Conservation (phyloP, 1,140 invertebrate species). For the Brachionus rubens region DNA sequence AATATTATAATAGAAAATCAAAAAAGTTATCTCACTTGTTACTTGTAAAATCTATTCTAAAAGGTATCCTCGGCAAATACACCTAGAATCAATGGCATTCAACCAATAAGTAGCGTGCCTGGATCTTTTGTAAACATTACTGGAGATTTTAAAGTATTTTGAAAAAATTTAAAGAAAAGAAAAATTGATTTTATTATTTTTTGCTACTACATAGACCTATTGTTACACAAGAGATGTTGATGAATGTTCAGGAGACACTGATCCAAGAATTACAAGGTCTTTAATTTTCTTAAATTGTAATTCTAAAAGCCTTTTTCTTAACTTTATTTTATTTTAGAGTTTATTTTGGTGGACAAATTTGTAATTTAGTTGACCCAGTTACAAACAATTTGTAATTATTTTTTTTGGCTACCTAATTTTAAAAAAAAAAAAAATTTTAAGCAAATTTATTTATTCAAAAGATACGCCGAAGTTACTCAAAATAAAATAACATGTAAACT, state of each 20-base stretch:
- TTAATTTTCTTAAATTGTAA: too few species aligned
- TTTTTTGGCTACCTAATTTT: background rate
- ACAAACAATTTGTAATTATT: background rate
- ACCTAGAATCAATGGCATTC: conserved; percentile 49
- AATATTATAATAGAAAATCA: too few species aligned
- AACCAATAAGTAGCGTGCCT: conserved; percentile 47
- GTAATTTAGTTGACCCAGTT: conserved; percentile 16
- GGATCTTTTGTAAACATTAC: conserved; percentile 48
- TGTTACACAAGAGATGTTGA: conserved; percentile 38
- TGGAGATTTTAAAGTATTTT: conserved; percentile 47
- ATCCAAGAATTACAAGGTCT: conserved; percentile 18
- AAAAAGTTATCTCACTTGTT: too few species aligned
- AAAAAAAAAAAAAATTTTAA: background rate
- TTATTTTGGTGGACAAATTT: conserved; percentile 37
- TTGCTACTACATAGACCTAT: too few species aligned
- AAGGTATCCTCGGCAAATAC: conserved; percentile 48
- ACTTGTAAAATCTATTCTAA: conserved; percentile 47
- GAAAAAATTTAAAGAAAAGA: background rate
- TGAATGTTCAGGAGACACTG: background rate
- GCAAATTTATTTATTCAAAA: background rate
- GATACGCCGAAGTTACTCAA: background rate
- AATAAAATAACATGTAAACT: background rate
- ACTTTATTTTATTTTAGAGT: background rate
- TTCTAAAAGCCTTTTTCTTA: too few species aligned
- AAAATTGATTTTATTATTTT: background rate